A percentile compares a stretch with the other conserved stretches of the same genome.
Conservation (phyloP, 2,888 invertebrate genomes). For the Ctena decussata region DNA sequence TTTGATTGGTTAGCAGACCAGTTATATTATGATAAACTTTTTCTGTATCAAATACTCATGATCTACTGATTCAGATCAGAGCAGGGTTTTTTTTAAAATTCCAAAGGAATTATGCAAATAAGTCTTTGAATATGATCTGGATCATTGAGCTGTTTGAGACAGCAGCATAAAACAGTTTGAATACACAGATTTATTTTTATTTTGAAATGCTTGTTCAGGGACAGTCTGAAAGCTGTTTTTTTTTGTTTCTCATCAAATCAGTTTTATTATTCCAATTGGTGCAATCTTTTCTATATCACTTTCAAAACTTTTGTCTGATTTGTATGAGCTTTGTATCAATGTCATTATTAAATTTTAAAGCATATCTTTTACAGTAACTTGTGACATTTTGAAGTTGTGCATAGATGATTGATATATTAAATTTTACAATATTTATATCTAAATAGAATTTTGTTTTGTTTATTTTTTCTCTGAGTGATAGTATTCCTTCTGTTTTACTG, state of each 20-base stretch:
- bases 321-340: not conserved
- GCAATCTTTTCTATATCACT: no score
- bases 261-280: not conserved
- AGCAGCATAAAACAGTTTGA: not conserved
- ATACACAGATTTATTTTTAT: not conserved
- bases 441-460: not conserved
- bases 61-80: no score
- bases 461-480: not conserved
- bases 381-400: conserved; percentile 3
- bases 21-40: no score
- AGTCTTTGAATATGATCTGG: not conserved
- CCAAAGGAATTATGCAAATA: not conserved
- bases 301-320: no score
- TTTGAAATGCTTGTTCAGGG: no score
- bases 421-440: not conserved
- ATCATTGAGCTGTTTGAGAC: not conserved
- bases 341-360: not conserved
- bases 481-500: no score
- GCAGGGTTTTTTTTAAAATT: no score
- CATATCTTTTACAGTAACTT: not conserved
- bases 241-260: no score
- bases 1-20: no score
- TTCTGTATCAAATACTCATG: no score
- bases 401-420: not conserved
- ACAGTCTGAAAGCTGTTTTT: no score